Evolutionary conservation across 1,140 invertebrate genomes (phyloP), one percentile per base, ranked within the genome.

Genomic region (Apocrypta bakeri): DNA sequence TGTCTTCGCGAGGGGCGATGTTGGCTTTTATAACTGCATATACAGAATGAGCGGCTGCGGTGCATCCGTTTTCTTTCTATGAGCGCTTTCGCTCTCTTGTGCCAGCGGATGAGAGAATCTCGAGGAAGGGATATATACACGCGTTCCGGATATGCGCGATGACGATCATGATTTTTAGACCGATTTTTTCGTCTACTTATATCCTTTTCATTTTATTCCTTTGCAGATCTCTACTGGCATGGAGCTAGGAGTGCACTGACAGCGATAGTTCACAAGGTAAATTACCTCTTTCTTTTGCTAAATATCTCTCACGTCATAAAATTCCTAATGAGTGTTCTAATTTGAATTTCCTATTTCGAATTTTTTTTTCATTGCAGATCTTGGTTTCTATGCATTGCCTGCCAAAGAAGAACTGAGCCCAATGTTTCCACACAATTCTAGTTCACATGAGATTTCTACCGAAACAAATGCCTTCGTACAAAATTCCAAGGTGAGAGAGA

Each of bases 401-500:
- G 93, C 93, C 93, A 93, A 93, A 93, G 93, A 93, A 92, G 91
- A 93, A 93, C 92, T 93, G 92, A 93, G 91, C 92, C 92, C 92
- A 93, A 93, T 93, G 93, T 93, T 93, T 93, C 92, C 92, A 93
- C 91, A 93, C 92, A 92, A 93, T 93, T 93, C 92, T 93, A 93
- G 93, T 93, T 93, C 92, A 93, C 91, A 93, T 93, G 92, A 93
- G 91, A 93, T 93, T 93, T 93, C 91, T 93, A 93, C 92, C 89
- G 91, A 93, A 93, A 92, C 90, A 92, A 92, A 93, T 93, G 93
- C 93, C 93, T 93, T 93, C 92, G 92, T 93, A 93, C 92, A 93
- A 93, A 93, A 92, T 92, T 92, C 91, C 91, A 92, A 93, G 91
- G 92, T 93, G 80, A 90, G 87, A 79, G 56, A 25, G 14, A 79